Conservation (phyloP, 2,888 invertebrate species). For the Folsomia manolachei region DNA sequence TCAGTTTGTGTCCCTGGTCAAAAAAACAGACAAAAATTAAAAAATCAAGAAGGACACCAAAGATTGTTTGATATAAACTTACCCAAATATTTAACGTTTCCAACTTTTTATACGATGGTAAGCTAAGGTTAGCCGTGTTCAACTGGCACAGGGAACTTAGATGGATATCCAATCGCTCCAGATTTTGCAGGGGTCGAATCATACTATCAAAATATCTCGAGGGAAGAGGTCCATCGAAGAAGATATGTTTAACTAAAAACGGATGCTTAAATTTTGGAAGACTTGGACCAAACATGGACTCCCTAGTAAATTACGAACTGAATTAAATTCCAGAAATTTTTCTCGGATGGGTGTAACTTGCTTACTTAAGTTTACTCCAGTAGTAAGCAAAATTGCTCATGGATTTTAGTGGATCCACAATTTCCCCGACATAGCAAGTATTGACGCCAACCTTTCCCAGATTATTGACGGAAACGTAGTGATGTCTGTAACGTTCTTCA, state of each 20-base stretch:
- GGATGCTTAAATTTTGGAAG: constrained; percentile 28
- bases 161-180: constrained; percentile 27
- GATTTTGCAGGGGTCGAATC: constrained; percentile 11
- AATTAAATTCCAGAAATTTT: background rate
- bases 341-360: background rate
- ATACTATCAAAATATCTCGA: constrained; percentile 19
- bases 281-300: constrained; percentile 9
- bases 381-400: constrained; percentile 13
- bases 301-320: constrained; percentile 8
- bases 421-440: constrained; percentile 29
- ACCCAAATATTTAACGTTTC: constrained; percentile 15
- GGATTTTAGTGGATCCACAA: constrained; percentile 11
- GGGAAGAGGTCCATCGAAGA: constrained; percentile 33
- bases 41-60: background rate
- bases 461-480: constrained; percentile 23
- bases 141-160: constrained; percentile 22
- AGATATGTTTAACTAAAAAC: constrained; percentile 17
- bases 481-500: constrained; percentile 20
- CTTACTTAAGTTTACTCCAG: constrained; percentile 21
- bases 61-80: background rate
- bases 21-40: background rate
- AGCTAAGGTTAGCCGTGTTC: background rate
- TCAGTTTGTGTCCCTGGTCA: constrained; percentile 27
- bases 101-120: background rate
- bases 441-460: constrained; percentile 22